phyloP scores from a whole-genome alignment of 2,113 vertebrate genomes.

The Ploceus nigricollis region DNA sequence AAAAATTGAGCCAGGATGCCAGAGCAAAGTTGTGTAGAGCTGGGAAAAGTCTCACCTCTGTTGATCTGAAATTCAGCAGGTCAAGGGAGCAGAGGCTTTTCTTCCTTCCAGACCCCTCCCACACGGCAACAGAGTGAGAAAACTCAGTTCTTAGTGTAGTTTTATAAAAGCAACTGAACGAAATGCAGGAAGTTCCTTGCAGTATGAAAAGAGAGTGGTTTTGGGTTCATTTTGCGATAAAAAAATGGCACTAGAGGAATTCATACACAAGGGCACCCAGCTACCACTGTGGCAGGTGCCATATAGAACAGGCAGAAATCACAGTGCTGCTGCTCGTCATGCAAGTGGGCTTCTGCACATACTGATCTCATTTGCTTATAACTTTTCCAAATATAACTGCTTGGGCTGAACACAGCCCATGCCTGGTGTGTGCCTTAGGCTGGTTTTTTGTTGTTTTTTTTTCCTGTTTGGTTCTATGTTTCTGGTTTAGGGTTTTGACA shows the following conservation, averaged over 20 bases:
- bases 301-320: not conserved
- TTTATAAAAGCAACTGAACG: not conserved
- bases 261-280: not conserved
- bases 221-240: not conserved
- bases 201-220: not conserved
- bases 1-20: not conserved
- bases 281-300: fast-evolving
- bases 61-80: not conserved
- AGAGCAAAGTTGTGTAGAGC: not conserved
- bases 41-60: not conserved
- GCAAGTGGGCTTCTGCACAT: not conserved
- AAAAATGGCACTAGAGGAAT: not conserved
- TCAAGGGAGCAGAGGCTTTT: not conserved
- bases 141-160: not conserved
- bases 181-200: not conserved
- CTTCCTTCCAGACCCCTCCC: not conserved
- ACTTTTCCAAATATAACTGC: not conserved
- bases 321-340: not conserved
- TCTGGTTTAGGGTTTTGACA: constrained; percentile 15
- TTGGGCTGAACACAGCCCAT: not conserved
- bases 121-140: fast-evolving
- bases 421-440: constrained; percentile 24
- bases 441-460: not conserved
- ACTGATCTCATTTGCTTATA: not conserved
- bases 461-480: not conserved